phyloP scores from a whole-genome alignment of 2,888 invertebrate species.

The Papilio demoleus region DNA sequence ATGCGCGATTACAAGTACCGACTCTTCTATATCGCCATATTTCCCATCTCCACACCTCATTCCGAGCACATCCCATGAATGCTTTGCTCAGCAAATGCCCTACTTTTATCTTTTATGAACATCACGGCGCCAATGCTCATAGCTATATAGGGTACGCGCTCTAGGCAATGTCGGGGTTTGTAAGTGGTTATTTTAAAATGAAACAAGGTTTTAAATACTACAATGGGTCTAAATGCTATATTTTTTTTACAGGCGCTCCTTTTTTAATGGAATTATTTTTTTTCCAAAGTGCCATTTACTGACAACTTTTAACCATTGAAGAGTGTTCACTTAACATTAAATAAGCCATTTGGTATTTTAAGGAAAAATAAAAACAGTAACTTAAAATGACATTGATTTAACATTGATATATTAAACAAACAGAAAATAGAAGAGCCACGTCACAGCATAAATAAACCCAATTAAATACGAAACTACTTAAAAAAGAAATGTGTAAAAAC shows the following conservation, averaged over 20 bases:
- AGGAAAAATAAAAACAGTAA: neutral
- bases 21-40: constrained; percentile 31
- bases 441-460: constrained; percentile 9
- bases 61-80: constrained; percentile 33
- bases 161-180: neutral
- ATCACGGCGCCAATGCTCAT: constrained; percentile 21
- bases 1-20: constrained; percentile 47
- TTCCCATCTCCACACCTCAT: constrained; percentile 39
- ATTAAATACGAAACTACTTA: constrained; percentile 4
- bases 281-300: neutral
- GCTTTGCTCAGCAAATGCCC: constrained; percentile 38
- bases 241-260: neutral
- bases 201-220: neutral
- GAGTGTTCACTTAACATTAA: neutral
- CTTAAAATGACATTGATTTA: constrained; percentile 1
- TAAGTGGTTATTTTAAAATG: constrained; percentile 2
- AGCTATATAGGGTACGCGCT: neutral
- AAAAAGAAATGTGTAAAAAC: constrained; percentile 8
- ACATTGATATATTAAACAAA: constrained; percentile 16
- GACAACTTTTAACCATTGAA: neutral
- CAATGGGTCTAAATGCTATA: neutral
- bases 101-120: constrained; percentile 37
- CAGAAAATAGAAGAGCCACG: constrained; percentile 5
- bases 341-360: neutral
- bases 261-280: too few species aligned